These are phyloP conservation scores for Drosophila macrospina DNA, from an alignment of 2,888 invertebrate species.

Conservation along the genomic window DNA sequence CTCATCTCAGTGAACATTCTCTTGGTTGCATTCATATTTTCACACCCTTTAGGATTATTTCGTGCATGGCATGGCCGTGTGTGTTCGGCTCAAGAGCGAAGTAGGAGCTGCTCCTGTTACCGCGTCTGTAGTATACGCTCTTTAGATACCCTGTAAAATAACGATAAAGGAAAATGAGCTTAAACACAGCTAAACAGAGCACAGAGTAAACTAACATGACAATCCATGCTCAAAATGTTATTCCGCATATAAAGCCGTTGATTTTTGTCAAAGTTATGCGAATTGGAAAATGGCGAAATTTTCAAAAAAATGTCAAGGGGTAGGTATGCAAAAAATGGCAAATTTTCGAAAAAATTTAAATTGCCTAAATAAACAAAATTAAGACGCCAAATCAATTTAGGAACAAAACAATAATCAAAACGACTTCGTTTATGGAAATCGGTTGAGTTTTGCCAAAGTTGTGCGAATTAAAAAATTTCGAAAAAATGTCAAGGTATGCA, in stretches of 20 bases:
- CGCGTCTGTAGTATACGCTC: slow-evolving; percentile 34
- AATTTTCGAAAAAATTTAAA: neutral
- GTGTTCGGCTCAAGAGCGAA: slow-evolving; percentile 51
- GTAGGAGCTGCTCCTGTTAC: slow-evolving; percentile 60
- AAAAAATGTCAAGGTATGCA: neutral
- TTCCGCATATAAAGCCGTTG: no score
- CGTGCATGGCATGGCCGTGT: slow-evolving; percentile 67
- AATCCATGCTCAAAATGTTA: no score
- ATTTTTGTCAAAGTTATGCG: no score
- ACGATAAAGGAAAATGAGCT: neutral
- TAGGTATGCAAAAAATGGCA: no score
- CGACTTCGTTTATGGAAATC: neutral
- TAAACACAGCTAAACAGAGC: no score
- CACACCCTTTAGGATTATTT: slow-evolving; percentile 80
- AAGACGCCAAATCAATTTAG: neutral
- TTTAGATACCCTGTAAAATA: slow-evolving; percentile 30
- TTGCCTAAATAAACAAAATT: neutral
- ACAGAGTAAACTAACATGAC: no score
- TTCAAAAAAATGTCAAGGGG: no score
- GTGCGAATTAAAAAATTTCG: neutral
- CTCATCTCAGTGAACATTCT: slow-evolving; percentile 45
- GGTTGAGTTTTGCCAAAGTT: neutral
- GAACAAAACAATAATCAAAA: neutral
- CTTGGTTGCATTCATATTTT: slow-evolving; percentile 75
- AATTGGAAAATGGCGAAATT: no score